These are phyloP conservation scores for Hemichromis elongatus DNA, from an alignment of 2,113 vertebrate species.

Conservation along the genomic window DNA sequence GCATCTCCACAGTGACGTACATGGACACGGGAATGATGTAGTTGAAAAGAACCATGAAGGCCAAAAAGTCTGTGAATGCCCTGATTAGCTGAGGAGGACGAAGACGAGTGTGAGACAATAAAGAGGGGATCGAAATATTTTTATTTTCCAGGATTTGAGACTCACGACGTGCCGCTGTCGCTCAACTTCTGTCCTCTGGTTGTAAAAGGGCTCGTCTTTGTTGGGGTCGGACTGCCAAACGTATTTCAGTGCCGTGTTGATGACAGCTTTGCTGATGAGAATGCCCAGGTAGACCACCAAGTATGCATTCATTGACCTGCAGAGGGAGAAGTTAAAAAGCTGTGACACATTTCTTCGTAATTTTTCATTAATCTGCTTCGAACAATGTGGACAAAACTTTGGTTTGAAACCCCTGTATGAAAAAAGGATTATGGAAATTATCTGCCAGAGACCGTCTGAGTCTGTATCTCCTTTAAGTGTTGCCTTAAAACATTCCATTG, in stretches of 20 bases:
- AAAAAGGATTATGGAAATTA: background rate
- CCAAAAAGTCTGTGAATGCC: constrained; percentile 95
- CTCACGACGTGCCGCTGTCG: constrained; percentile 85
- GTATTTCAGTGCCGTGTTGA: constrained; percentile 90
- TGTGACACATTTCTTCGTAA: background rate
- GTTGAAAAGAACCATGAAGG: constrained; percentile 99
- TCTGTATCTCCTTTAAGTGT: background rate
- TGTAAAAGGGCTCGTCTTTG: constrained; percentile 93
- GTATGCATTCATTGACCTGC: constrained; percentile 95
- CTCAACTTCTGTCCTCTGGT: constrained; percentile 83
- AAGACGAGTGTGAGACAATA: background rate
- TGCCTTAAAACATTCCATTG: background rate
- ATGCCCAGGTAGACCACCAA: constrained; percentile 96
- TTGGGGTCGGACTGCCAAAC: constrained; percentile 88
- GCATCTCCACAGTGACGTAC: constrained; percentile 99
- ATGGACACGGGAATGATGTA: constrained; percentile 99
- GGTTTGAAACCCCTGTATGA: background rate
- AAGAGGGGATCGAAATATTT: background rate
- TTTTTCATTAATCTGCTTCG: background rate
- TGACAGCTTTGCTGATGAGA: constrained; percentile 89
- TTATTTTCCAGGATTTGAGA: background rate
- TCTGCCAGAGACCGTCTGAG: background rate
- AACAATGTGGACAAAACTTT: background rate
- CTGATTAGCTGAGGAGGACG: constrained; percentile 77
- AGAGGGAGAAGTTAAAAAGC: background rate